Percentiles rank a stretch among this genome's conserved stretches.
phyloP scores from a whole-genome alignment of 2,113 vertebrate species.

The Excalfactoria chinensis region DNA sequence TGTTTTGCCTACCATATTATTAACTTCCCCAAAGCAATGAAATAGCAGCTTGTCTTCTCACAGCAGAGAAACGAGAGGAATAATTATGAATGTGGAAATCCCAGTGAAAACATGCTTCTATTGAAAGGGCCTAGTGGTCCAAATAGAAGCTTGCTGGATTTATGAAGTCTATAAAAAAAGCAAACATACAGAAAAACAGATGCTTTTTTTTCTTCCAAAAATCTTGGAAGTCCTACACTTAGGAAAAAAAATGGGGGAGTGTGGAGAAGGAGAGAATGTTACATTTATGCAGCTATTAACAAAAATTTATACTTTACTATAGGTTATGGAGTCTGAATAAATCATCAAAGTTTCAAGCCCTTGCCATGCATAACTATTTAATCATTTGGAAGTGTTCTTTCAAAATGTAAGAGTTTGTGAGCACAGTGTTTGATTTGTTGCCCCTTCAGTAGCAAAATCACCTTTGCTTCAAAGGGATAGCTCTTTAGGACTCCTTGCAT shows the following conservation, averaged over 20 bases:
- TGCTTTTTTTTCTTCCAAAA: conserved; percentile 73
- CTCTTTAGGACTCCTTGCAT: not conserved
- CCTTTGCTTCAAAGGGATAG: not conserved
- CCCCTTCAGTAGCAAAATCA: conserved; percentile 39
- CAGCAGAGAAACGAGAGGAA: conserved; percentile 81
- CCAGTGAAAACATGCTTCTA: conserved; percentile 83
- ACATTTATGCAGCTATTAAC: conserved; percentile 62
- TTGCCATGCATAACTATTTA: conserved; percentile 68
- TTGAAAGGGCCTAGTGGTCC: conserved; percentile 79
- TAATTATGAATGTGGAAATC: conserved; percentile 87
- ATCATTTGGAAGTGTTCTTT: conserved; percentile 75
- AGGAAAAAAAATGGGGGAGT: not conserved
- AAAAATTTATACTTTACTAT: conserved; percentile 71
- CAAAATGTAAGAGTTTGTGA: conserved; percentile 72
- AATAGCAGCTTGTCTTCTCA: conserved; percentile 84
- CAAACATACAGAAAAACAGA: conserved; percentile 76
- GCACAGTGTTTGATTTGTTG: conserved; percentile 71
- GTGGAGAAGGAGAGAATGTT: conserved; percentile 50
- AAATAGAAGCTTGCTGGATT: conserved; percentile 81
- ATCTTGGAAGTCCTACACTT: conserved; percentile 61
- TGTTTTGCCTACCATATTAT: conserved; percentile 88
- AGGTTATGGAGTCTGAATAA: conserved; percentile 70
- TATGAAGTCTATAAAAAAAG: conserved; percentile 80
- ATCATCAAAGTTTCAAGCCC: conserved; percentile 64
- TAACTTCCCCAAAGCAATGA: conserved; percentile 85